phyloP scores from a whole-genome alignment of 30 jellyfish, hydroid and myxozoan species.

The Hydra vulgaris region DNA sequence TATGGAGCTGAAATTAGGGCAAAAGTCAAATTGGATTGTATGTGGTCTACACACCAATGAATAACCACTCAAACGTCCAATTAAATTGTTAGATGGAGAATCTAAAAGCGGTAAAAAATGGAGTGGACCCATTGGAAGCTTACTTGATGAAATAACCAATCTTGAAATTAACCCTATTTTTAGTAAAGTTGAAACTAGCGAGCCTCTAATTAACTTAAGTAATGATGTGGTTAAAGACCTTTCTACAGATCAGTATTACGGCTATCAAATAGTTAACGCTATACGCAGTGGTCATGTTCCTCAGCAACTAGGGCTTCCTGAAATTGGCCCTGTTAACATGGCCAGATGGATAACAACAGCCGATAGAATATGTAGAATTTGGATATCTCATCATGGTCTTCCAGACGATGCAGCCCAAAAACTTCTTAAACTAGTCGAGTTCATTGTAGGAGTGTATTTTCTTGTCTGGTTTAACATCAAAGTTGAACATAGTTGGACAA shows the following conservation, averaged over 20 bases:
- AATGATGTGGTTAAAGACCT: neutral
- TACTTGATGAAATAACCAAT: neutral
- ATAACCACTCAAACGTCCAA: neutral
- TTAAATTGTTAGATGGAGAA: neutral
- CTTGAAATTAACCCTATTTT: neutral
- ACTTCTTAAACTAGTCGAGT: neutral
- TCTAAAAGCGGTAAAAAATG: neutral
- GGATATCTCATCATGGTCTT: neutral
- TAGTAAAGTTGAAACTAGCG: neutral
- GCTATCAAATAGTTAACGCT: neutral
- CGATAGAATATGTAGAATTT: neutral
- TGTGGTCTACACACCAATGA: neutral
- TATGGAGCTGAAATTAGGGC: neutral
- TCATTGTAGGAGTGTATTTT: neutral
- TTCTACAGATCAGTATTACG: neutral
- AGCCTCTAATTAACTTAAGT: neutral
- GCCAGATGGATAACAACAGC: neutral
- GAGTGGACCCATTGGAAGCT: neutral
- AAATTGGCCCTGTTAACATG: neutral
- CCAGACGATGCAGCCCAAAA: neutral
- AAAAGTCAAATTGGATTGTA: neutral
- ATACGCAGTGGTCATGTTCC: neutral
- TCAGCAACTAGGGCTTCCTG: neutral
- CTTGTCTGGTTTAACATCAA: neutral
- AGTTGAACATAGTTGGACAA: neutral